Percentiles rank a stretch among this genome's conserved stretches.
These are phyloP conservation scores for Myopa tessellatipennis DNA, from an alignment of 2,888 invertebrate species.

Conservation along the genomic window DNA sequence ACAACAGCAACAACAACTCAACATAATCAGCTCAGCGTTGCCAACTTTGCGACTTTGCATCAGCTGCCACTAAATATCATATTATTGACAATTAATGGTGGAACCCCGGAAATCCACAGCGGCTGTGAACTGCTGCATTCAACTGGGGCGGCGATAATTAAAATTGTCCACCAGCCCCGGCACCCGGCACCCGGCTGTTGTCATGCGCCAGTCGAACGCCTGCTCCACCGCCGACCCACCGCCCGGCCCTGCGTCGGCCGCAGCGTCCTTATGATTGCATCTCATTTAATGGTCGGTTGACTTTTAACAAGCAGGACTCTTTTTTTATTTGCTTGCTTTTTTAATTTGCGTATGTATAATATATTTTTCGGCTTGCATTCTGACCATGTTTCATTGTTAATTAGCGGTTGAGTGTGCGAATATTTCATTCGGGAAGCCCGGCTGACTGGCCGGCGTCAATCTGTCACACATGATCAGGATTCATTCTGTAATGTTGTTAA, in stretches of 20 bases:
- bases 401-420: conserved; percentile 29
- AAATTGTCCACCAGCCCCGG: conserved; percentile 37
- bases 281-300: conserved; percentile 44
- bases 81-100: conserved; percentile 46
- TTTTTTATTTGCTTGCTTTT: conserved; percentile 42
- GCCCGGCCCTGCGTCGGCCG: conserved; percentile 55
- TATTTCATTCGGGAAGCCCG: neutral
- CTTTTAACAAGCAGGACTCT: conserved; percentile 39
- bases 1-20: neutral
- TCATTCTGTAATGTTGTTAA: conserved; percentile 54
- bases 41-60: conserved; percentile 10
- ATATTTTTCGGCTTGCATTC: conserved; percentile 24
- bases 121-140: conserved; percentile 26
- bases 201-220: neutral
- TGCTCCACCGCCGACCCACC: neutral
- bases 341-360: conserved; percentile 18
- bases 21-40: conserved; percentile 35
- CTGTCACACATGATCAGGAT: conserved; percentile 36
- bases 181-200: conserved; percentile 8
- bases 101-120: conserved; percentile 41
- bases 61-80: conserved; percentile 39
- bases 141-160: conserved; percentile 26
- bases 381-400: conserved; percentile 34
- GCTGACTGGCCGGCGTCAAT: conserved; percentile 19
- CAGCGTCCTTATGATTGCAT: conserved; percentile 36